phyloP scores from a whole-genome alignment of 2,888 invertebrate genomes.

The Amphipyra berbera region DNA sequence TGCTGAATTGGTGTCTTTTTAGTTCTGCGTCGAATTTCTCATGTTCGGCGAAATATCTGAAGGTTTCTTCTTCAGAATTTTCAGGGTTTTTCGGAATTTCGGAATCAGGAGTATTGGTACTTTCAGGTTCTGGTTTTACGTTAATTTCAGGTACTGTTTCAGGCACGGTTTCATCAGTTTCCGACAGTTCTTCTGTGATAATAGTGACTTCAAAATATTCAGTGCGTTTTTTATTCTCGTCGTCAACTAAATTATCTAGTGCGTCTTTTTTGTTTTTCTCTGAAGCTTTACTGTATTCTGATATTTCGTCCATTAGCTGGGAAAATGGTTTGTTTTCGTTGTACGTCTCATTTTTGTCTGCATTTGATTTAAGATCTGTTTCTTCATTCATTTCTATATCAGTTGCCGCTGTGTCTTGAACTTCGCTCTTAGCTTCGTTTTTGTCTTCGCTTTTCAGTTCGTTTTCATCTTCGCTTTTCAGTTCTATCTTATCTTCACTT shows the following conservation, averaged over 20 bases:
- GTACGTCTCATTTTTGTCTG: constrained; percentile 50
- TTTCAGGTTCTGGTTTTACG: constrained; percentile 9
- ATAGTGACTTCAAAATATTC: constrained; percentile 76
- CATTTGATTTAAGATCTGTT: constrained; percentile 27
- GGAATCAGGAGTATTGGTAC: constrained; percentile 4
- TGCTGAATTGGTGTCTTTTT: constrained; percentile 73
- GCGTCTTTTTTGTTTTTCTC: constrained; percentile 57
- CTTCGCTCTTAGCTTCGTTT: constrained; percentile 6
- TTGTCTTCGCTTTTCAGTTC: not conserved
- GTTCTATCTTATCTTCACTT: constrained; percentile 33
- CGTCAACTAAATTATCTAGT: constrained; percentile 47
- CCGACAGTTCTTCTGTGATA: constrained; percentile 77
- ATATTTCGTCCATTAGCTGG: constrained; percentile 65
- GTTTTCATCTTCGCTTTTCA: constrained; percentile 12
- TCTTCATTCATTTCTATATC: constrained; percentile 42
- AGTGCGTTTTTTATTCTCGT: constrained; percentile 56
- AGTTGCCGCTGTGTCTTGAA: constrained; percentile 35
- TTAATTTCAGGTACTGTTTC: constrained; percentile 21
- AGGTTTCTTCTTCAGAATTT: constrained; percentile 58
- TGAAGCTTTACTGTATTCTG: constrained; percentile 62
- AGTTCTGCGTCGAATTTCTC: constrained; percentile 80
- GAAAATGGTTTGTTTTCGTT: constrained; percentile 67
- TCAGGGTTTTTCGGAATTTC: constrained; percentile 19
- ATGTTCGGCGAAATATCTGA: constrained; percentile 78
- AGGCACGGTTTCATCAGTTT: constrained; percentile 65